These are phyloP conservation scores for Corticium candelabrum DNA, from an alignment of 37 sponge, comb jelly and placozoan species.

Conservation along the genomic window DNA sequence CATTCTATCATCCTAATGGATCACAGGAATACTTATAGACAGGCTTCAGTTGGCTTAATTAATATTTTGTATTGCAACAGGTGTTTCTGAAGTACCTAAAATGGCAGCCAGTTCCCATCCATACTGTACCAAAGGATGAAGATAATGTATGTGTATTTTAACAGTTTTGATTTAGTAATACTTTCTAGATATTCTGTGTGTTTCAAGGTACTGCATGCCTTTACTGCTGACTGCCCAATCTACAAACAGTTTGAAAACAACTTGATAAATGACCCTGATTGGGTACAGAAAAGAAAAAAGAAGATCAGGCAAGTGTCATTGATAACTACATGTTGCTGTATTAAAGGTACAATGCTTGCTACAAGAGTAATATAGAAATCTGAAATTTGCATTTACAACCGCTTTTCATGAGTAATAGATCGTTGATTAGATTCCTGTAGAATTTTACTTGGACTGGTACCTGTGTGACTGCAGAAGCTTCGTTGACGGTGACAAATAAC, in stretches of 20 bases:
- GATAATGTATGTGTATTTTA: conserved; percentile 37
- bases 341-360: too few species aligned
- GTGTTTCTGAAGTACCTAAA: conserved; percentile 15
- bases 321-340: too few species aligned
- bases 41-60: not conserved
- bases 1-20: conserved; percentile 52
- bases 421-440: too few species aligned
- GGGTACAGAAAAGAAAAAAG: not conserved
- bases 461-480: too few species aligned
- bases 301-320: too few species aligned
- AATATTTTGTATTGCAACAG: conserved; percentile 8
- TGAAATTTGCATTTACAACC: too few species aligned
- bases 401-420: too few species aligned
- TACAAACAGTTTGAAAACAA: not conserved
- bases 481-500: too few species aligned
- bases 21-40: too few species aligned
- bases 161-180: not conserved
- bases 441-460: too few species aligned
- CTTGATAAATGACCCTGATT: not conserved
- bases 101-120: conserved; percentile 95
- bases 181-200: not conserved
- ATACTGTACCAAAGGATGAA: conserved; percentile 45
- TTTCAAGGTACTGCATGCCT: not conserved
- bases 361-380: too few species aligned
- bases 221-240: not conserved